Percentiles rank a stretch among this genome's conserved stretches.
Conservation (phyloP, 2,113 vertebrate species). For the Podocnemis expansa region DNA sequence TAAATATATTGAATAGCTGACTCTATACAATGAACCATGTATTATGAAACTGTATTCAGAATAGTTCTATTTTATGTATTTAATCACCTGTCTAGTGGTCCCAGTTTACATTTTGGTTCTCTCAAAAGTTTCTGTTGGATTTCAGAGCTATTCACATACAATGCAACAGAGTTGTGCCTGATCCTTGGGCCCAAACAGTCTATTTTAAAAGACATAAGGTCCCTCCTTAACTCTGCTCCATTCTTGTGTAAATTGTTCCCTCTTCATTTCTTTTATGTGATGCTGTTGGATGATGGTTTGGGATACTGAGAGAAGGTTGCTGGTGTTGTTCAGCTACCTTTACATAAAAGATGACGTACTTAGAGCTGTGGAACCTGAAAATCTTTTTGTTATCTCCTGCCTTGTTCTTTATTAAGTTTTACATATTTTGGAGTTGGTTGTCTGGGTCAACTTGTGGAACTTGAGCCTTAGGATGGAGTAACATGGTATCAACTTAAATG, state of each 20-base stretch:
- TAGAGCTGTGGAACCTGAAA: background rate
- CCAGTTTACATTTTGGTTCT: background rate
- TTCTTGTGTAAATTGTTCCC: background rate
- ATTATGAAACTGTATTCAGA: background rate
- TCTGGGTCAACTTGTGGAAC: background rate
- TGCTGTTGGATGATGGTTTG: conserved; percentile 3
- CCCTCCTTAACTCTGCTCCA: background rate
- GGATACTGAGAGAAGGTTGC: background rate
- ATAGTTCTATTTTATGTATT: background rate
- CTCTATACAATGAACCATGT: background rate
- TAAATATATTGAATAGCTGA: background rate
- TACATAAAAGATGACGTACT: background rate
- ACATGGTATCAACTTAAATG: background rate
- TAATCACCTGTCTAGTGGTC: background rate
- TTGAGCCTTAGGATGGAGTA: background rate
- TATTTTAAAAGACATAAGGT: background rate
- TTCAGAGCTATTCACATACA: background rate
- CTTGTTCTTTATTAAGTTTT: background rate
- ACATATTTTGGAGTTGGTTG: background rate
- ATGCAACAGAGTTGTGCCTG: background rate
- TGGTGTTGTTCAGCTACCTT: background rate
- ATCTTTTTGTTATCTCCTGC: background rate
- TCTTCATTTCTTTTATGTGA: conserved; percentile 1
- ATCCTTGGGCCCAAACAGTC: background rate
- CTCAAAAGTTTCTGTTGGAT: background rate